A percentile compares a stretch with the other conserved stretches of the same genome.
phyloP scores from a whole-genome alignment of 1,140 invertebrate species.

The Rhopalosiphum padi region DNA sequence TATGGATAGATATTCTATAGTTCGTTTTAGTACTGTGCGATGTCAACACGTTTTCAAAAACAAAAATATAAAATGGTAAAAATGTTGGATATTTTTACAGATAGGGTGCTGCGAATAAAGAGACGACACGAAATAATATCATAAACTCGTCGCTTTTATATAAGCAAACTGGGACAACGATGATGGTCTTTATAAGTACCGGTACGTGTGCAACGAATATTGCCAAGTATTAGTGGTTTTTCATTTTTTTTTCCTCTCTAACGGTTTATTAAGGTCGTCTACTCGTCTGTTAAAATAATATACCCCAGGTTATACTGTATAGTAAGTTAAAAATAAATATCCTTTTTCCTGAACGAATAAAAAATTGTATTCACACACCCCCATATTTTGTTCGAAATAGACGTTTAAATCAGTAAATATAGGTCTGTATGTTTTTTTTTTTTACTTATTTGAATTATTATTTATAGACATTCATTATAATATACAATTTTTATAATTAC shows the following conservation, averaged over 20 bases:
- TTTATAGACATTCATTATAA: background rate
- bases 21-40: background rate
- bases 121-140: background rate
- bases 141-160: background rate
- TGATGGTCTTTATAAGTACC: slow-evolving; percentile 24
- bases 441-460: background rate
- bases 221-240: background rate
- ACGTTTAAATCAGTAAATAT: background rate
- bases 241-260: background rate
- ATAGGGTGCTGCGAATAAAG: background rate
- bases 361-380: background rate
- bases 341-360: background rate
- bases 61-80: background rate
- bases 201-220: slow-evolving; percentile 27
- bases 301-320: background rate
- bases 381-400: background rate
- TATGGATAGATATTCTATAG: background rate
- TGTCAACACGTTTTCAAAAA: background rate
- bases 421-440: background rate
- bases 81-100: background rate
- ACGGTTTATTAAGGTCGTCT: background rate
- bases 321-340: background rate
- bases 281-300: slow-evolving; percentile 9
- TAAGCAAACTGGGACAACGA: background rate
- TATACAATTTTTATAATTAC: background rate